Evolutionary conservation across 2,797 vertebrate genomes (phyloP).

Genomic region (Gephyroberyx darwinii): DNA sequence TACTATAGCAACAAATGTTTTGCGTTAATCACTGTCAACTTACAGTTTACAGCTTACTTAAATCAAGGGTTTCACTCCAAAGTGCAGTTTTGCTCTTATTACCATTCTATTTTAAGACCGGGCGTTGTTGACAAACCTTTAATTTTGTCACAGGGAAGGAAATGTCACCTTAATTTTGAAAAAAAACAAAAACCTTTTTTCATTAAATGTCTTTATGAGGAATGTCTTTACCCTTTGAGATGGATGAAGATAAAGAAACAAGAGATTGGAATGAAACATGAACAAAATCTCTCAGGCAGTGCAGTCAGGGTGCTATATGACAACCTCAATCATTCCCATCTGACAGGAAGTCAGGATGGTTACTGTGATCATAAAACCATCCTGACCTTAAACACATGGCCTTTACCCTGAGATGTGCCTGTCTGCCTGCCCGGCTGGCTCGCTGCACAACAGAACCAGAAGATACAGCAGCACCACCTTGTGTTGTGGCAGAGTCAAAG

Average conservation of each 20-base stretch:
- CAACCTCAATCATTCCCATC: constrained; percentile 43
- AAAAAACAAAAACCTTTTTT: too few relatives aligned
- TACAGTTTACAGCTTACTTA: constrained; percentile 73
- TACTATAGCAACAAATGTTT: constrained; percentile 77
- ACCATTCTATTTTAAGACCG: constrained; percentile 71
- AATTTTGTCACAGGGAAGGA: constrained; percentile 67
- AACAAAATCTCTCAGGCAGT: constrained; percentile 35
- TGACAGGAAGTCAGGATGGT: constrained; percentile 54
- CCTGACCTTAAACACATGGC: constrained; percentile 60
- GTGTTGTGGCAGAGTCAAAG: constrained; percentile 70
- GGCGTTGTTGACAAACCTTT: constrained; percentile 63
- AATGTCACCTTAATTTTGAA: constrained; percentile 64
- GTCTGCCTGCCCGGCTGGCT: constrained; percentile 46
- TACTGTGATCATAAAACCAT: constrained; percentile 56
- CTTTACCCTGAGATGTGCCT: constrained; percentile 43
- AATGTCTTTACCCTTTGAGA: constrained; percentile 15
- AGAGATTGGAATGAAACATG: constrained; percentile 23
- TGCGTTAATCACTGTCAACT: constrained; percentile 76
- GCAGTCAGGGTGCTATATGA: constrained; percentile 27
- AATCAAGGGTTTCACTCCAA: constrained; percentile 76
- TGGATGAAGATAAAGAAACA: constrained; percentile 37
- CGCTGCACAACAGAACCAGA: constrained; percentile 41
- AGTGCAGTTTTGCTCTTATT: constrained; percentile 66
- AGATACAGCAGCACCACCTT: constrained; percentile 82
- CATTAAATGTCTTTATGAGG: constrained; percentile 25